Conservation (phyloP, 1,140 invertebrate genomes). For the Neodiprion pinetum region DNA sequence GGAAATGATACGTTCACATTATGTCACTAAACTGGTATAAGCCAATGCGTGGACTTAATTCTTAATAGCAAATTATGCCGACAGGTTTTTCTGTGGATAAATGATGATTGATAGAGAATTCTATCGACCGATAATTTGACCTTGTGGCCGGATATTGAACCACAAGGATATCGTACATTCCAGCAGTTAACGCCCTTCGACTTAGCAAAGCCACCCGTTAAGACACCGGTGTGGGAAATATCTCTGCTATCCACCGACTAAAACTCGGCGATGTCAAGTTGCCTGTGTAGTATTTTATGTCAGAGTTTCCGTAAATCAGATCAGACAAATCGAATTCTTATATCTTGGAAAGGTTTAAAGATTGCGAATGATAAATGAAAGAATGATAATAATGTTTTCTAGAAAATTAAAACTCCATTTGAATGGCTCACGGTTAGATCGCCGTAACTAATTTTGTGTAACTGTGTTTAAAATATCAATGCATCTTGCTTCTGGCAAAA, state of each 20-base stretch:
- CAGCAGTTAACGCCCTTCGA: constrained; percentile 45
- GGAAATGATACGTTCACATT: too few species aligned
- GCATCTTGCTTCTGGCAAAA: too few species aligned
- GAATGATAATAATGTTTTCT: too few species aligned
- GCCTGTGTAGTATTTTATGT: constrained; percentile 31
- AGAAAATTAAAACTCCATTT: too few species aligned
- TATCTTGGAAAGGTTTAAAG: too few species aligned
- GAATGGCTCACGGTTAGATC: too few species aligned
- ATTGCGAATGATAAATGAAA: too few species aligned
- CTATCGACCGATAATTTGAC: neutral
- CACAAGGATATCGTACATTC: constrained; percentile 36
- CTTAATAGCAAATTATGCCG: too few species aligned
- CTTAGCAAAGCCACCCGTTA: constrained; percentile 48
- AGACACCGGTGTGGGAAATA: constrained; percentile 30
- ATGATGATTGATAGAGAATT: neutral
- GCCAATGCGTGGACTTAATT: constrained; percentile 19
- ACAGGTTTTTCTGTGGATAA: neutral
- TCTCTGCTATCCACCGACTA: constrained; percentile 17
- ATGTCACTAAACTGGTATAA: constrained; percentile 35
- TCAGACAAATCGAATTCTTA: constrained; percentile 25
- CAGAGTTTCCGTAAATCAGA: constrained; percentile 30
- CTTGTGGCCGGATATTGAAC: constrained; percentile 30
- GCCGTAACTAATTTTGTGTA: too few species aligned
- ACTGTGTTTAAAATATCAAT: too few species aligned
- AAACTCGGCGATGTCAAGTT: neutral